Conservation (phyloP, 2,888 invertebrate species). For the Bugulina stolonifera region DNA sequence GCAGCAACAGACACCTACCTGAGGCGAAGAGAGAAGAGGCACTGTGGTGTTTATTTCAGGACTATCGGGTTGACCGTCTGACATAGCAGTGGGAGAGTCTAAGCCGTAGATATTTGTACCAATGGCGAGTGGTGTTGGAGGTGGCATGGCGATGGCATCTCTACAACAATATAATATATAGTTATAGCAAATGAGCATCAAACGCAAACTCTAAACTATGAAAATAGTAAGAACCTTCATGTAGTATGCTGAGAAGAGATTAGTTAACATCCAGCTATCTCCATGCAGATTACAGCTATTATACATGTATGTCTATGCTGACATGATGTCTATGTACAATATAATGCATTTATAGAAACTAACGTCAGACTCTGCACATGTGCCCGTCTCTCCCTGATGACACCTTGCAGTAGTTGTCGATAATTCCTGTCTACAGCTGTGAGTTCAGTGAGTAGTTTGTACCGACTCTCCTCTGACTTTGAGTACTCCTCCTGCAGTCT, state of each 20-base stretch:
- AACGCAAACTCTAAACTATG: too few relatives aligned
- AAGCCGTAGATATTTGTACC: background rate
- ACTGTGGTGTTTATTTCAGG: slow-evolving; percentile 11
- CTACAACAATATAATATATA: background rate
- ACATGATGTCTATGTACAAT: too few relatives aligned
- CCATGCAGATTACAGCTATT: too few relatives aligned
- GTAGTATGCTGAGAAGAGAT: too few relatives aligned
- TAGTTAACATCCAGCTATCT: too few relatives aligned
- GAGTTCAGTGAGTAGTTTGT: slow-evolving; percentile 67
- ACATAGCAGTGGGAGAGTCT: slow-evolving; percentile 8
- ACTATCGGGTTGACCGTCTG: background rate
- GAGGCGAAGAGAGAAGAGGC: background rate
- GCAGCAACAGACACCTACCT: background rate
- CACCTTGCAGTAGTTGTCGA: slow-evolving; percentile 65
- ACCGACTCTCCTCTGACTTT: slow-evolving; percentile 31
- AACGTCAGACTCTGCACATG: slow-evolving; percentile 60
- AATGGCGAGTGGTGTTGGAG: background rate
- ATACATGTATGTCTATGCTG: too few relatives aligned
- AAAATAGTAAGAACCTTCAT: too few relatives aligned
- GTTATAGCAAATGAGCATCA: too few relatives aligned
- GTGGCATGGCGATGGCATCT: slow-evolving; percentile 23
- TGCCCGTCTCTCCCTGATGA: slow-evolving; percentile 65
- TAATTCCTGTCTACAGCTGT: slow-evolving; percentile 70
- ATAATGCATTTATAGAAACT: too few relatives aligned
- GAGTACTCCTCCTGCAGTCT: slow-evolving; percentile 11